A percentile compares a stretch with the other conserved stretches of the same genome.
These are phyloP conservation scores for Casuarius casuarius DNA, from an alignment of 2,113 vertebrate genomes.

Conservation along the genomic window DNA sequence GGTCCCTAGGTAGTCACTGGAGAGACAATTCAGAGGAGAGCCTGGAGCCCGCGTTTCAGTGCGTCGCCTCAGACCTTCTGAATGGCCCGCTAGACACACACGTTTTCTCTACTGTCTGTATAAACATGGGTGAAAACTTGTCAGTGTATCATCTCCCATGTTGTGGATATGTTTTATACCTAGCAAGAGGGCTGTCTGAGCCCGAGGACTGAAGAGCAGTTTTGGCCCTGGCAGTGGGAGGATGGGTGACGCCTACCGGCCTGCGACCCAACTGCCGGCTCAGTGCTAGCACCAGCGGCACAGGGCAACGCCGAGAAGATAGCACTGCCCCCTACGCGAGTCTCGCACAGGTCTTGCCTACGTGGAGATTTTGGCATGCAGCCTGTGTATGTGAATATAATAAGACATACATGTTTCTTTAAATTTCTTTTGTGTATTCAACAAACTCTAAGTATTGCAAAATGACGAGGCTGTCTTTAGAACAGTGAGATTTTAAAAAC, in stretches of 20 bases:
- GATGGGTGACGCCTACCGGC: background rate
- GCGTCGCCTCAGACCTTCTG: background rate
- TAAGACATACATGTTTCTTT: background rate
- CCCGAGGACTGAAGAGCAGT: background rate
- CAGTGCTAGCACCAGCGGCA: no score
- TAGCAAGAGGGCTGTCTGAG: background rate
- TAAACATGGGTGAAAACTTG: background rate
- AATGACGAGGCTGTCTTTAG: background rate
- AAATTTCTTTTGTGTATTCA: background rate
- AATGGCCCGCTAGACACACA: rapidly evolving
- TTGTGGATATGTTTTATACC: background rate
- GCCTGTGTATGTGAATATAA: background rate
- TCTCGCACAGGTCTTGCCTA: background rate
- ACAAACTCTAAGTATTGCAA: background rate
- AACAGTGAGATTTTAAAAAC: background rate
- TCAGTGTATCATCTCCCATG: background rate
- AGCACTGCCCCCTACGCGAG: background rate
- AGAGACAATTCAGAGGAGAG: background rate
- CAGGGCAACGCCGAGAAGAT: background rate
- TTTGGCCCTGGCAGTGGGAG: background rate
- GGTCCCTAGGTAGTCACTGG: background rate
- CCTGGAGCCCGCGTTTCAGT: background rate
- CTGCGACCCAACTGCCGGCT: background rate
- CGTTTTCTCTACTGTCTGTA: rapidly evolving
- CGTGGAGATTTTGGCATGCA: background rate